Evolutionary conservation across 2,888 invertebrate species (phyloP), one percentile per base, ranked within the genome.

Genomic region (Ceramica pisi): DNA sequence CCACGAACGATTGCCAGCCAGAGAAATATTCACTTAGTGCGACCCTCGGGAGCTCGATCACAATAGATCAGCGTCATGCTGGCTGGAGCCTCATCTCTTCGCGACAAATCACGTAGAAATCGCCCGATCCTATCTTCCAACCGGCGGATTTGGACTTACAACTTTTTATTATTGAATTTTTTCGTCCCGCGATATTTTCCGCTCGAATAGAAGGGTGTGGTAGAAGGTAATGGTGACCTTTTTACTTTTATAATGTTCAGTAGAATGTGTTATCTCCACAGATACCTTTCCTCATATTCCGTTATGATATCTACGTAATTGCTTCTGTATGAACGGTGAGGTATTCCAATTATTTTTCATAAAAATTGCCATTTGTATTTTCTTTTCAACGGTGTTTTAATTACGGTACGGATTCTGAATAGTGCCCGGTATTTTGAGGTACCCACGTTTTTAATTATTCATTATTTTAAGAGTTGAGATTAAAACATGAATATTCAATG

Each of bases 91-190:
- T 88, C 86, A 90, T 89, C 87, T 88, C 86, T 85, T 82, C 69
- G 87, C 86, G 89, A 89, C 92, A 92, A 92, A 93, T 91, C 92
- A 89, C 86, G 87, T 87, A 90, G 89, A 91, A 92, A 91, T 89
- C 87, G 81, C 21, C 82, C 78, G 82, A 84, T 83, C 84, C 86
- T 87, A 90, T 91, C 90, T 89, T 84, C 77, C 83, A 69, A 50
- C 48, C 60, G 61, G 74, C 78, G 84, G 86, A 89, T 90, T 90
- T 87, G 84, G 89, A 87, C 87, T 86, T 71, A 84, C 78, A 82
- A 86, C 71, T 83, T 85, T 86, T 71, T 86, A 89, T 89, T 92
- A 90, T 91, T 88, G 89, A 88, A 89, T 90, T 90, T 89, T 88
- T 87, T 46, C 75, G 83, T 78, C 65, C 82, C 75, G 84, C 74